Conservation (phyloP, 2,888 invertebrate species). For the Habroteleia sp. region DNA sequence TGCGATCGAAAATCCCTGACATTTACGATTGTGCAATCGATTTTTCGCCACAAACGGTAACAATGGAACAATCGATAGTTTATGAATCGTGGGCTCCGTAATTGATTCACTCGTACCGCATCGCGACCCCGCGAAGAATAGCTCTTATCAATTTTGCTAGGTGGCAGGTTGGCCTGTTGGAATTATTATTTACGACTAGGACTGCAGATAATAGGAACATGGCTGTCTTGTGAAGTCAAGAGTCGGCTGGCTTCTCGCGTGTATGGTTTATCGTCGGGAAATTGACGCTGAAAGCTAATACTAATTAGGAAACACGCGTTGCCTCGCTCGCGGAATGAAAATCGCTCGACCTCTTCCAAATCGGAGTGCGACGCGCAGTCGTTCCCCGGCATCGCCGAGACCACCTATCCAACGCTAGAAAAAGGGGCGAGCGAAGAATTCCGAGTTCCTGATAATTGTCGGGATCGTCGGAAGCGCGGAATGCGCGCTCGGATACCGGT, state of each 20-base stretch:
- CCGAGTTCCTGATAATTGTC: constrained; percentile 56
- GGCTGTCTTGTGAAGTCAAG: constrained; percentile 13
- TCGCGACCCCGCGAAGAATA: constrained; percentile 26
- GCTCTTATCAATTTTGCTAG: constrained; percentile 43
- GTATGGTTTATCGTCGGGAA: constrained; percentile 25
- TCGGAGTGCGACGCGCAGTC: constrained; percentile 13
- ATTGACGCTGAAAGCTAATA: constrained; percentile 46
- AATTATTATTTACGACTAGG: constrained; percentile 48
- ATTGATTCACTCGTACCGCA: constrained; percentile 34
- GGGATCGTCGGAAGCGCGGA: constrained; percentile 59
- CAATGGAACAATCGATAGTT: constrained; percentile 55
- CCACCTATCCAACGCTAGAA: constrained; percentile 43
- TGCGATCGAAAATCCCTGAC: constrained; percentile 23
- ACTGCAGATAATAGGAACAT: constrained; percentile 14
- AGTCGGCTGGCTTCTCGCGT: constrained; percentile 11
- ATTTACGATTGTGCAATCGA: constrained; percentile 50
- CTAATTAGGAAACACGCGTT: constrained; percentile 61
- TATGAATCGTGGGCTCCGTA: constrained; percentile 35
- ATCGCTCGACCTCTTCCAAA: constrained; percentile 33
- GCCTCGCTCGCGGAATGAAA: constrained; percentile 13
- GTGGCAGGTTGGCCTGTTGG: constrained; percentile 15
- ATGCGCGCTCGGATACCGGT: constrained; percentile 56
- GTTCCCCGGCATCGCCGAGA: constrained; percentile 1
- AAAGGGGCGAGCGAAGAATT: constrained; percentile 46
- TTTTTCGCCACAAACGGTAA: constrained; percentile 37